Evolutionary conservation across 2,888 invertebrate genomes (phyloP).

Genomic region (Lepidocyrtinus sp.): DNA sequence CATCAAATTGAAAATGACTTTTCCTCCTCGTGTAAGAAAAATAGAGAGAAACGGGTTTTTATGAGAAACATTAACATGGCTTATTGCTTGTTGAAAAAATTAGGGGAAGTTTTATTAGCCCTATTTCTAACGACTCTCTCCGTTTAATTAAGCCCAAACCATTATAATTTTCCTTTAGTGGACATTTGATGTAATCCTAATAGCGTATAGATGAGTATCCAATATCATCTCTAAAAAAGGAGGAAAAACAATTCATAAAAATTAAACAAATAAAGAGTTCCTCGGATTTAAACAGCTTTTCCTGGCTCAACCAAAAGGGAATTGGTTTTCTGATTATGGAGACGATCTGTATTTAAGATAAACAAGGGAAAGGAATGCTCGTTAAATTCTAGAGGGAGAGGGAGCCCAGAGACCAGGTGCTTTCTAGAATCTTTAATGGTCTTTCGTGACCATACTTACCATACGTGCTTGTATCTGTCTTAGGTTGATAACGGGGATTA

Average conservation of each 20-base stretch:
- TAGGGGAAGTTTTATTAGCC: slow-evolving; percentile 38
- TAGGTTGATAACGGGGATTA: neutral
- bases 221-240: neutral
- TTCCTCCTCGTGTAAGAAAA: neutral
- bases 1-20: neutral
- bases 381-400: neutral
- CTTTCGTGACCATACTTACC: neutral
- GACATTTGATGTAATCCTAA: neutral
- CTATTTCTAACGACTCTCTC: too few relatives aligned
- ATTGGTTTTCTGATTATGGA: neutral
- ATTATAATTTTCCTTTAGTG: neutral
- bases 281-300: neutral
- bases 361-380: neutral
- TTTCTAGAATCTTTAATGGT: neutral
- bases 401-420: slow-evolving; percentile 27
- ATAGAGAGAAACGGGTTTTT: neutral
- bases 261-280: neutral
- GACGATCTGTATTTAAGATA: neutral
- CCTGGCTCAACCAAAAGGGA: neutral
- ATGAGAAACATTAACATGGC: neutral
- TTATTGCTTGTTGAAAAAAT: neutral
- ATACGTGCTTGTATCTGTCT: neutral
- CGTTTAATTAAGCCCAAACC: slow-evolving; percentile 29
- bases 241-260: neutral
- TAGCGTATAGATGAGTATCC: neutral